Percentiles rank a stretch among this genome's conserved stretches.
Evolutionary conservation across 2,797 vertebrate genomes (phyloP).

Genomic region (Chelon auratus): DNA sequence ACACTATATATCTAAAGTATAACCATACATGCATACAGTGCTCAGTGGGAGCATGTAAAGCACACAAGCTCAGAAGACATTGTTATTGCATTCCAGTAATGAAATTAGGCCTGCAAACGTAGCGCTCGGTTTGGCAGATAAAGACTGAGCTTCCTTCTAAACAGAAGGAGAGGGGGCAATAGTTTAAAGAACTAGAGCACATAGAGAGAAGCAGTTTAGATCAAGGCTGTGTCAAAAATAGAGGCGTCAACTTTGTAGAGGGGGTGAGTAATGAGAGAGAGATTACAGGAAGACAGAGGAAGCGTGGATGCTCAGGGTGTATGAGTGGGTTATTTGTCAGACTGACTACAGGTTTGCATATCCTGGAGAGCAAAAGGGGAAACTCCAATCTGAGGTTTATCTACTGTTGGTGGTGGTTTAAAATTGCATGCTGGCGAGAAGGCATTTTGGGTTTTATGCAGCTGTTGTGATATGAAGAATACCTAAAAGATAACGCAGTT

Average conservation of each 20-base stretch:
- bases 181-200: conserved; percentile 17
- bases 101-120: conserved; percentile 72
- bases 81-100: conserved; percentile 74
- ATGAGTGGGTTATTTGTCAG: conserved; percentile 42
- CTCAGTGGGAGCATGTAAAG: conserved; percentile 36
- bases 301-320: conserved; percentile 22
- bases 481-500: neutral
- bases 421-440: conserved; percentile 23
- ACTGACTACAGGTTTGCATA: conserved; percentile 41
- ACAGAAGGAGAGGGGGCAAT: conserved; percentile 23
- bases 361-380: conserved; percentile 27
- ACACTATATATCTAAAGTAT: neutral
- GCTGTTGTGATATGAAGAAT: neutral
- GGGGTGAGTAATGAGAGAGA: conserved; percentile 42
- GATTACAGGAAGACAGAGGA: conserved; percentile 51
- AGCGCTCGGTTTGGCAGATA: conserved; percentile 65
- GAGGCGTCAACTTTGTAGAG: conserved; percentile 51
- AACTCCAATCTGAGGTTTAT: conserved; percentile 22
- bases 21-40: conserved; percentile 5
- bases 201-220: conserved; percentile 40
- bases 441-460: conserved; percentile 6
- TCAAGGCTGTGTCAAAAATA: conserved; percentile 47
- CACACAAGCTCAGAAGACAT: conserved; percentile 42
- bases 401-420: neutral
- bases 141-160: conserved; percentile 63